Conservation (phyloP, 2,888 invertebrate genomes). For the Drosophila neotestacea region DNA sequence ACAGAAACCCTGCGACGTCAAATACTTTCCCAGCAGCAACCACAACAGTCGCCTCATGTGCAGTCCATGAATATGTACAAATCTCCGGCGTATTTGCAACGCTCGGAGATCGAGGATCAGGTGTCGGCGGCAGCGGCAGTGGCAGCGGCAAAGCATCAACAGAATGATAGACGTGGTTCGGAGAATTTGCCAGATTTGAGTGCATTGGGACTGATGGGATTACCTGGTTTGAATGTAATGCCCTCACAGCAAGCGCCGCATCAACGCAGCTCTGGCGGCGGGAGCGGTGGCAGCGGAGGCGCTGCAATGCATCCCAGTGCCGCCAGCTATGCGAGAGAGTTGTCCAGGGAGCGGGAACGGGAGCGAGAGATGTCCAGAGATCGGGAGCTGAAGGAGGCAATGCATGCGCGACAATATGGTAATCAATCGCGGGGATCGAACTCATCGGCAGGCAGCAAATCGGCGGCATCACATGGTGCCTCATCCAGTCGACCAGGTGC, state of each 20-base stretch:
- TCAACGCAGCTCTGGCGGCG: conserved; percentile 42
- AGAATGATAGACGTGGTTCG: conserved; percentile 68
- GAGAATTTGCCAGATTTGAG: conserved; percentile 83
- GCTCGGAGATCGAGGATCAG: conserved; percentile 84
- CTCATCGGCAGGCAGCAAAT: conserved; percentile 56
- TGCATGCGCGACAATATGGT: conserved; percentile 80
- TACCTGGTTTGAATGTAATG: conserved; percentile 83
- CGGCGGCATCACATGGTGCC: conserved; percentile 39
- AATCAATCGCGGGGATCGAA: conserved; percentile 81
- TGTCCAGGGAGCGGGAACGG: conserved; percentile 58
- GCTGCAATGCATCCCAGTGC: conserved; percentile 74
- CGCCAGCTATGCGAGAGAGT: conserved; percentile 73
- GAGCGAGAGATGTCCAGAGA: conserved; percentile 76
- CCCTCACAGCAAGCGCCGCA: conserved; percentile 68
- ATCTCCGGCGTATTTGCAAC: conserved; percentile 83
- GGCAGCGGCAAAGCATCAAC: conserved; percentile 78
- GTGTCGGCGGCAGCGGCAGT: conserved; percentile 80
- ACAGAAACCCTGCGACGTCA: conserved; percentile 83
- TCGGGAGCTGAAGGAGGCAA: conserved; percentile 75
- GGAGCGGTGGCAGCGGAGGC: conserved; percentile 40
- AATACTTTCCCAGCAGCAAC: conserved; percentile 83
- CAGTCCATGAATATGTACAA: conserved; percentile 84
- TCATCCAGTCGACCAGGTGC: conserved; percentile 64
- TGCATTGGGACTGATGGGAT: conserved; percentile 82
- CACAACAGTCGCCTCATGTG: conserved; percentile 81